Percentiles rank a stretch among this genome's conserved stretches.
These are phyloP conservation scores for Euthynnus affinis DNA, from an alignment of 2,797 vertebrate genomes.

Conservation along the genomic window DNA sequence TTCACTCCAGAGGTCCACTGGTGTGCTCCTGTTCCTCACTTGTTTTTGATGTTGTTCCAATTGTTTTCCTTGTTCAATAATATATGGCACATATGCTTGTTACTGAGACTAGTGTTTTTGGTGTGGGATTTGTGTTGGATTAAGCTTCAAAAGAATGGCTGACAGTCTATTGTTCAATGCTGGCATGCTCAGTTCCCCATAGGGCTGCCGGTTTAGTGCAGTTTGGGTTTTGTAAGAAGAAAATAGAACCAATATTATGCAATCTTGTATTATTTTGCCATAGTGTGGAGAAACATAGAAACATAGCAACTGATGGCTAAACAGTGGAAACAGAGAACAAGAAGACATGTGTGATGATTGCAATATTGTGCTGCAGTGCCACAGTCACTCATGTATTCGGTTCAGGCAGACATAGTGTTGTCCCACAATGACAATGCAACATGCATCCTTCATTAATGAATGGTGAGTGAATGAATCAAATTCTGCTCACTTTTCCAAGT, in stretches of 20 bases:
- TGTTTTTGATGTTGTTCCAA: slow-evolving; percentile 77
- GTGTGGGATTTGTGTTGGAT: slow-evolving; percentile 83
- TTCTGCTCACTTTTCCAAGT: slow-evolving; percentile 57
- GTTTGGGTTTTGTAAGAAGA: slow-evolving; percentile 58
- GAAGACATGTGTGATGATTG: slow-evolving; percentile 21
- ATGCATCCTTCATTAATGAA: slow-evolving; percentile 26
- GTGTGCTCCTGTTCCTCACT: slow-evolving; percentile 60
- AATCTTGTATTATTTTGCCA: slow-evolving; percentile 46
- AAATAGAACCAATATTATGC: slow-evolving; percentile 61
- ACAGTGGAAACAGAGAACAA: slow-evolving; percentile 39
- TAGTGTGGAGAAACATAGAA: slow-evolving; percentile 18
- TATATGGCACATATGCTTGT: slow-evolving; percentile 81
- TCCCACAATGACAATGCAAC: slow-evolving; percentile 28
- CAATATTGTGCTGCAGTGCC: slow-evolving; percentile 22
- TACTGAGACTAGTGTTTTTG: slow-evolving; percentile 77
- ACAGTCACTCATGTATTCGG: slow-evolving; percentile 48
- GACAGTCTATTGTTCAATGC: slow-evolving; percentile 73
- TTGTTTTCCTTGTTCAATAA: slow-evolving; percentile 82
- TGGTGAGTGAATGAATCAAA: slow-evolving; percentile 42
- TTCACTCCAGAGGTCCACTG: slow-evolving; percentile 59
- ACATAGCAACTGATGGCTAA: slow-evolving; percentile 36
- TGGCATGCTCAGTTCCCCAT: slow-evolving; percentile 72
- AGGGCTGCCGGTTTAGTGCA: slow-evolving; percentile 65
- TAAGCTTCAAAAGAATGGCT: slow-evolving; percentile 82
- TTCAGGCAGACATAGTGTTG: slow-evolving; percentile 18